These are phyloP conservation scores for Mastomys coucha DNA, from an alignment of 2,113 vertebrate genomes.

Conservation along the genomic window DNA sequence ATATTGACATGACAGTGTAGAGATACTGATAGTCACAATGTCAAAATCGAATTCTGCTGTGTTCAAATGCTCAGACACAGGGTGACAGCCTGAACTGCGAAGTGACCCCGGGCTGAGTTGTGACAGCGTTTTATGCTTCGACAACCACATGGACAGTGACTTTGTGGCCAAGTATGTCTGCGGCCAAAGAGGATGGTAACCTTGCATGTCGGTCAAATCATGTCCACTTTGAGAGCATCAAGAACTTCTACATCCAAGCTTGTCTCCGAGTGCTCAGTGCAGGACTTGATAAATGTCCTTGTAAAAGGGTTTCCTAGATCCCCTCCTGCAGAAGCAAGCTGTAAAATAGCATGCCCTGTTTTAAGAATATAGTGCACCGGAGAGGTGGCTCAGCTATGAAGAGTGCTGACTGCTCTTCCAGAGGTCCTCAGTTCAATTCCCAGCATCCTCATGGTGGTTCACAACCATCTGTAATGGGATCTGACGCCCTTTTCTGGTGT, in stretches of 20 bases:
- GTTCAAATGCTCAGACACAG: neutral
- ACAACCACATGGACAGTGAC: accelerated
- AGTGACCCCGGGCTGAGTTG: accelerated
- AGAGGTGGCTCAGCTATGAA: too few relatives aligned
- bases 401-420: too few relatives aligned
- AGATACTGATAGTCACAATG: neutral
- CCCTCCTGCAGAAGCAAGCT: neutral
- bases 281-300: neutral
- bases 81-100: neutral
- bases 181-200: too few relatives aligned
- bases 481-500: too few relatives aligned
- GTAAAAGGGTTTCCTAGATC: neutral
- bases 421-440: too few relatives aligned
- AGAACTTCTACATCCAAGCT: neutral
- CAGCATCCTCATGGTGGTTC: too few relatives aligned
- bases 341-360: neutral
- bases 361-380: neutral
- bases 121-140: accelerated
- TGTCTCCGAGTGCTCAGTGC: neutral
- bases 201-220: neutral
- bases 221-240: neutral
- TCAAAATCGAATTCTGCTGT: neutral
- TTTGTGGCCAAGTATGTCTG: neutral
- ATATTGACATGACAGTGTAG: accelerated
- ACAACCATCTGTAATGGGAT: too few relatives aligned